phyloP scores from a whole-genome alignment of 2,888 invertebrate genomes.

The Mycalesis mineus region DNA sequence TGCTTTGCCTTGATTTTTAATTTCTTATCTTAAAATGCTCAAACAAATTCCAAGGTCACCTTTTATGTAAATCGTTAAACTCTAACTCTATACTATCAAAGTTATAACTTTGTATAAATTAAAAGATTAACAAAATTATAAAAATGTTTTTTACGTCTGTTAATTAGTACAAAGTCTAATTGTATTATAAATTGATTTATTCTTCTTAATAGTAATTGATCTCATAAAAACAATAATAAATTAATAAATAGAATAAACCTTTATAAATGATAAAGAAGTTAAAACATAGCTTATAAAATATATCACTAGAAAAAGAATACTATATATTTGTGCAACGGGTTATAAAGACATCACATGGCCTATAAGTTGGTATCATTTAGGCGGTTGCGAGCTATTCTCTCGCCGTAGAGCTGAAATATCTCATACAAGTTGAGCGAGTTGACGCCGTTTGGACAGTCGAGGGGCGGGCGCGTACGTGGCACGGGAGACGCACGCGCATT shows the following conservation, averaged over 20 bases:
- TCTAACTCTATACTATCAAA: too few relatives aligned
- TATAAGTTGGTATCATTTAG: neutral
- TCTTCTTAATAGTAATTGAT: too few relatives aligned
- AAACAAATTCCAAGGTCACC: too few relatives aligned
- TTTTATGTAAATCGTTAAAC: neutral
- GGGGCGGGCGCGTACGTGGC: constrained; percentile 13
- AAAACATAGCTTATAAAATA: neutral
- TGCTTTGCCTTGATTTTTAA: too few relatives aligned
- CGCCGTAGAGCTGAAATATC: constrained; percentile 3
- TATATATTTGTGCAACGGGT: neutral
- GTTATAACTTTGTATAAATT: too few relatives aligned
- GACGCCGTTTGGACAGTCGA: neutral
- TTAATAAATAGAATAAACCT: too few relatives aligned
- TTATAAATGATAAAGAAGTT: neutral
- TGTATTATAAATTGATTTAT: too few relatives aligned
- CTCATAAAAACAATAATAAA: too few relatives aligned
- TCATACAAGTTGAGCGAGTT: constrained; percentile 10
- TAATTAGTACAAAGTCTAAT: too few relatives aligned
- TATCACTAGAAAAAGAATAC: neutral
- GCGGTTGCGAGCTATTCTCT: neutral
- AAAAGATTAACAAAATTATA: too few relatives aligned
- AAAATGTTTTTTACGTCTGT: too few relatives aligned
- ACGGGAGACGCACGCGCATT: constrained; percentile 24
- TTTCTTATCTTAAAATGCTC: too few relatives aligned
- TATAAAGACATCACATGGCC: neutral